Evolutionary conservation across 2,888 invertebrate species (phyloP), one percentile per base, ranked within the genome.

Genomic region (Schizaphis graminum): DNA sequence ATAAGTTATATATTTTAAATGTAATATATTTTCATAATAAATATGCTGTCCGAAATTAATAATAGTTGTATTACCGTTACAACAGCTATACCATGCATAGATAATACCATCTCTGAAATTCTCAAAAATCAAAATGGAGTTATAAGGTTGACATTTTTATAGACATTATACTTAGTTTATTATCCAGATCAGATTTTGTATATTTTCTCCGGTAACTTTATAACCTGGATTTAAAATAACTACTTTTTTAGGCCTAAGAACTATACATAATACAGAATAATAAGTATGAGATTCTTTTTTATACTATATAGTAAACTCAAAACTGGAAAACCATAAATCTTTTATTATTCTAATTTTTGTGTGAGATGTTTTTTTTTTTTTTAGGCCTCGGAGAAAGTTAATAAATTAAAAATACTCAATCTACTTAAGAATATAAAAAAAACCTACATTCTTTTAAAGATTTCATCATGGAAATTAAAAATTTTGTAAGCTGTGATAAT

Each of bases 241-340:
- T 10, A 53, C 28, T 47, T 13, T 5, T 28, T 86, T 28, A 47
- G 24, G 47, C 35, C 13, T 44, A 67, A 24, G 28, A 35, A 35
- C 28, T 7, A 57, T 41, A 21, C 13, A 47, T 11, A 47, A 24
- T 90, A 49, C n/a, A 90, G 35, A n/a, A 57, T 86, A 57, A 35
- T 84, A n/a, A 49, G 67, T n/a, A n/a, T 21, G 57, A 41, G 57
- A 41, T 56, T 41, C 47, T 61, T 61, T 67, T 67, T 61, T 61
- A 67, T 77, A 53, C 44, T 24, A 11, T 26, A 11, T n/a, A 77
- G 57, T 61, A 91, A 86, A 91, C 47, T 35, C 57, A 26, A 91
- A 77, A 91, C 90, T 49, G 49, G 87, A 92, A 92, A 86, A 92
- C 13, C 61, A 92, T 92, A 87, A 92, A 87, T 92, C 61, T 61